Conservation (phyloP, 2,797 vertebrate species). For the Danio albolineatus region DNA sequence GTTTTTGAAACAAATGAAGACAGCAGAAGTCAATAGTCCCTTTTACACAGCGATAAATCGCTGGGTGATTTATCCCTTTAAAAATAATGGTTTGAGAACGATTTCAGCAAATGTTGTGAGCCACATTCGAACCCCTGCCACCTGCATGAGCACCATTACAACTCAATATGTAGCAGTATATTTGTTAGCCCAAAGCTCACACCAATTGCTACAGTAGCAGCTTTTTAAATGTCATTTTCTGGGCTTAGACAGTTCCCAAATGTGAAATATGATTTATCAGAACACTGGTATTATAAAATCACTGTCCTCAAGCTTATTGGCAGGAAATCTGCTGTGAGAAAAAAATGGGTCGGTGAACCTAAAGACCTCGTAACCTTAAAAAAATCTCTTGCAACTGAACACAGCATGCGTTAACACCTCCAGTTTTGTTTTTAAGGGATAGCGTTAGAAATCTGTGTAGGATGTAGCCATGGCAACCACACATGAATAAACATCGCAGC, state of each 20-base stretch:
- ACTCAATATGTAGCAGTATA: no score
- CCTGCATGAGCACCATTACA: no score
- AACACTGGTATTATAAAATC: background rate
- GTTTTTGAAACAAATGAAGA: no score
- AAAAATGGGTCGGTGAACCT: conserved; percentile 6
- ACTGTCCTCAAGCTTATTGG: conserved; percentile 1
- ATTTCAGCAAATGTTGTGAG: no score
- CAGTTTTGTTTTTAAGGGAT: conserved; percentile 52
- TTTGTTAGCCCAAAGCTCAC: background rate
- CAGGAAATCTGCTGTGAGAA: conserved; percentile 1
- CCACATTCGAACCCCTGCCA: no score
- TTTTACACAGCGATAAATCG: no score
- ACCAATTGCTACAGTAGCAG: background rate
- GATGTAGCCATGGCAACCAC: conserved; percentile 63
- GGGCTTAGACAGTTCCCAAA: background rate
- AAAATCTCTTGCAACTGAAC: conserved; percentile 6
- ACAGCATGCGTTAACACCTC: conserved; percentile 33
- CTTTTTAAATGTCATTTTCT: conserved; percentile 26
- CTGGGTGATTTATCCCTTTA: no score
- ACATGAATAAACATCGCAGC: conserved; percentile 51
- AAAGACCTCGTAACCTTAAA: conserved; percentile 33
- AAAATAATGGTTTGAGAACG: no score
- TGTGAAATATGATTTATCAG: background rate
- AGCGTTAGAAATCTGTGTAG: conserved; percentile 56
- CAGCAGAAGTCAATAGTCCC: no score